phyloP scores from a whole-genome alignment of 92 coral and sea anemone species.

The Desmophyllum pertusum region DNA sequence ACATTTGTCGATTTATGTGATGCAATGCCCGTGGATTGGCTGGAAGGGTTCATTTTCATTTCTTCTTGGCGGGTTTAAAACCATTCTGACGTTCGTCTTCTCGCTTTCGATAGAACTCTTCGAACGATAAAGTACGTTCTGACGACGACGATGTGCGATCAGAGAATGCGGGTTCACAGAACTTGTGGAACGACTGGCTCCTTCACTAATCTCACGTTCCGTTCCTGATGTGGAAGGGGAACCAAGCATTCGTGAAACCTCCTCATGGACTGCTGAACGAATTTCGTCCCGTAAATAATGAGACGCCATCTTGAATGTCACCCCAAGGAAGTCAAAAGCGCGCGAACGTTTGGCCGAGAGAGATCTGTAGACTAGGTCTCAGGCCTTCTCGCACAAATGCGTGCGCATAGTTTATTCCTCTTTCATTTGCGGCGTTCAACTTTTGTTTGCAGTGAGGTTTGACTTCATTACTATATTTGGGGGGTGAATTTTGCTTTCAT shows the following conservation, averaged over 20 bases:
- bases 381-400: constrained; percentile 19
- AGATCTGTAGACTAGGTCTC: background rate
- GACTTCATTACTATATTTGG: no score
- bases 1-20: constrained; percentile 40
- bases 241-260: constrained; percentile 48
- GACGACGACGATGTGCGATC: no score
- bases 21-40: constrained; percentile 7
- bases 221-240: constrained; percentile 26
- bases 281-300: constrained; percentile 31
- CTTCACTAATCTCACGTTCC: constrained; percentile 14
- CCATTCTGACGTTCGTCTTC: constrained; percentile 49
- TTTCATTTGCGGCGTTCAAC: constrained; percentile 12
- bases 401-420: constrained; percentile 7
- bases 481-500: background rate
- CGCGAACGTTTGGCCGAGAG: background rate
- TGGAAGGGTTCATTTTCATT: constrained; percentile 5
- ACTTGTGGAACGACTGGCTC: constrained; percentile 6
- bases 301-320: constrained; percentile 37
- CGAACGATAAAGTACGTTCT: constrained; percentile 55
- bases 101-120: constrained; percentile 56
- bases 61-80: constrained; percentile 53
- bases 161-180: background rate
- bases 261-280: constrained; percentile 40
- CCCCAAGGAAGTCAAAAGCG: constrained; percentile 15
- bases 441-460: constrained; percentile 7